A percentile compares a stretch with the other conserved stretches of the same genome.
Conservation (phyloP, 2,888 invertebrate genomes). For the Drosophila borealis region DNA sequence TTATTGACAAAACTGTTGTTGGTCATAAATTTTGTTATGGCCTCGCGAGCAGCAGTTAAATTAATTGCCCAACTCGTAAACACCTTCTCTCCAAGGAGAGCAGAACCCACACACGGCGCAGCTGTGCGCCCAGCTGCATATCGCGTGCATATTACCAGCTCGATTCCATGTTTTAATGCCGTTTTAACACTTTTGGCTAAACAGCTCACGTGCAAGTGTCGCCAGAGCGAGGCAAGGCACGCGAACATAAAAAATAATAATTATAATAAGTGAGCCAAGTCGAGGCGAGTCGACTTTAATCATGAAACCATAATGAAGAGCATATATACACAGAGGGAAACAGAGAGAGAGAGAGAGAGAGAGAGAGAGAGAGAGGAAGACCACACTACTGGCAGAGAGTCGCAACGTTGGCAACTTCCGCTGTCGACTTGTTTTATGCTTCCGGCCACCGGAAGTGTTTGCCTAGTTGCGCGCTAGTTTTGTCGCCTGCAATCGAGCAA, state of each 20-base stretch:
- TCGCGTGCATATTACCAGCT: constrained; percentile 60
- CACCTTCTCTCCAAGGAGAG: constrained; percentile 64
- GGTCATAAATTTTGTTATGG: constrained; percentile 77
- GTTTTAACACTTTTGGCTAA: constrained; percentile 77
- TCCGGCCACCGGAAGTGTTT: constrained; percentile 82
- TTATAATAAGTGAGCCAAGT: constrained; percentile 68
- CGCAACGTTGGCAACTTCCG: constrained; percentile 69
- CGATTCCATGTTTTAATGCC: constrained; percentile 64
- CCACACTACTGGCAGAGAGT: constrained; percentile 3
- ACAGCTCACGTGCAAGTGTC: constrained; percentile 76
- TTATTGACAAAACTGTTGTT: constrained; percentile 79
- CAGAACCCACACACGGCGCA: constrained; percentile 13
- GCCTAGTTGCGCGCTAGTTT: constrained; percentile 79
- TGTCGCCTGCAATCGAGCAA: constrained; percentile 63
- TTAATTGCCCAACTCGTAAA: constrained; percentile 75
- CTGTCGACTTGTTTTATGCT: constrained; percentile 82
- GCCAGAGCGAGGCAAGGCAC: constrained; percentile 41
- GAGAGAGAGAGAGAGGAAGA: background rate
- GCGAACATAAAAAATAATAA: constrained; percentile 70
- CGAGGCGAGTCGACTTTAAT: constrained; percentile 62
- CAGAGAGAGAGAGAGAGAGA: background rate
- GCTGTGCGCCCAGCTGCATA: constrained; percentile 48
- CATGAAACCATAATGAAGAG: constrained; percentile 59
- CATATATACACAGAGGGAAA: background rate
- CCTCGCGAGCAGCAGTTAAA: constrained; percentile 71